phyloP scores from a whole-genome alignment of 2,797 vertebrate species.

The Tangara arthus region DNA sequence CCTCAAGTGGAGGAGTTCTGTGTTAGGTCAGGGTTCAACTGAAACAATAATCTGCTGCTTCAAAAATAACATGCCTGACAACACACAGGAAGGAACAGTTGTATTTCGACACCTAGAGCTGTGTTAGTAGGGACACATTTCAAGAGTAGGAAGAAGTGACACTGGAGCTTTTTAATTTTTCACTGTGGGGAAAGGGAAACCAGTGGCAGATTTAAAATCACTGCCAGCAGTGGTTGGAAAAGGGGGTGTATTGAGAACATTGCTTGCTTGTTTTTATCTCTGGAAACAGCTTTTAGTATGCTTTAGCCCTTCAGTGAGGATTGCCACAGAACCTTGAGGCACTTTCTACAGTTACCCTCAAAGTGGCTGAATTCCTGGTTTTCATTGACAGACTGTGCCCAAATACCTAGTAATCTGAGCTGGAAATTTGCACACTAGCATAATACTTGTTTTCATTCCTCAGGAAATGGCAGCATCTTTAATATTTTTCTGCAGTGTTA shows the following conservation, averaged over 20 bases:
- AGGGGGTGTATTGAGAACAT: not conserved
- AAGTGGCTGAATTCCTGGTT: not conserved
- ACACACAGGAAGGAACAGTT: not conserved
- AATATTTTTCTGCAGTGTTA: not conserved
- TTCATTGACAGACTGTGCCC: not conserved
- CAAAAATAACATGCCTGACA: not conserved
- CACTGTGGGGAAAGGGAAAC: not conserved
- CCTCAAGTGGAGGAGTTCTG: not conserved
- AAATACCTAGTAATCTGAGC: not conserved
- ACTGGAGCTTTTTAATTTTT: not conserved
- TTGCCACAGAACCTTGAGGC: not conserved
- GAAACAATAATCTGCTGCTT: conserved; percentile 13
- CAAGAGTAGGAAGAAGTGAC: not conserved
- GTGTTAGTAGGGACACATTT: not conserved
- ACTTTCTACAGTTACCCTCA: not conserved
- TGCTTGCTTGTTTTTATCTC: not conserved
- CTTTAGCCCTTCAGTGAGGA: not conserved
- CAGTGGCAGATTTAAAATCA: not conserved
- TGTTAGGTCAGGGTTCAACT: not conserved
- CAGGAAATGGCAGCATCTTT: not conserved
- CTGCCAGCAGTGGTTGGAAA: not conserved
- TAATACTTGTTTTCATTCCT: not conserved
- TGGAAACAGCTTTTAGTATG: not conserved
- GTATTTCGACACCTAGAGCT: not conserved
- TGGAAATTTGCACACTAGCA: not conserved